Conservation (phyloP, 2,888 invertebrate genomes). For the Arge pagana region DNA sequence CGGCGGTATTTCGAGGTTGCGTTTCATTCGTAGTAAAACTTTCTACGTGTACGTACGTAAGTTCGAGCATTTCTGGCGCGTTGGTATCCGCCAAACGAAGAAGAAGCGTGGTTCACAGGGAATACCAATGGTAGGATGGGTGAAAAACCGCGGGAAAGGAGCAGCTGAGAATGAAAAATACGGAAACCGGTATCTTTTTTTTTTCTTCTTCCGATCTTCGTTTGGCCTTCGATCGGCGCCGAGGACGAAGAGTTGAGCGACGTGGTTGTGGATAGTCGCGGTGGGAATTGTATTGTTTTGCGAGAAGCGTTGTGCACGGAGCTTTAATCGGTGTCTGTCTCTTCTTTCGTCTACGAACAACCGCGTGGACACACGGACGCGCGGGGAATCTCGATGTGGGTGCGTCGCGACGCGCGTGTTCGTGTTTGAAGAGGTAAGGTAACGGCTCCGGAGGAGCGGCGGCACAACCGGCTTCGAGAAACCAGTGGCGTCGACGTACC, state of each 20-base stretch:
- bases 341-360: neutral
- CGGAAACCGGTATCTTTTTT: no score
- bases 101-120: no score
- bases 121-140: no score
- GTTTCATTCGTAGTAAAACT: slow-evolving; percentile 13
- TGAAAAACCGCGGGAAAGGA: neutral
- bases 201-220: no score
- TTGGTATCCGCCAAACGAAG: no score
- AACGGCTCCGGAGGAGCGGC: slow-evolving; percentile 52
- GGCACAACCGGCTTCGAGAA: slow-evolving; percentile 50
- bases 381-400: neutral
- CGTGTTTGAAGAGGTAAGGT: slow-evolving; percentile 35
- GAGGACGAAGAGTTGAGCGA: no score
- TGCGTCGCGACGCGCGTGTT: neutral
- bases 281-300: no score
- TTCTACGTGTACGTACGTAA: no score
- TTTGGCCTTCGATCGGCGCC: no score
- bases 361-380: neutral
- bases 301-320: neutral
- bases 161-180: neutral
- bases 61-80: no score
- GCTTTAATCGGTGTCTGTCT: neutral
- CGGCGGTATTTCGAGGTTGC: neutral
- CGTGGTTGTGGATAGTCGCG: neutral
- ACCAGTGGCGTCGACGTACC: slow-evolving; percentile 49